Conservation (phyloP, 1,140 invertebrate species). For the Zophobas atratus region DNA sequence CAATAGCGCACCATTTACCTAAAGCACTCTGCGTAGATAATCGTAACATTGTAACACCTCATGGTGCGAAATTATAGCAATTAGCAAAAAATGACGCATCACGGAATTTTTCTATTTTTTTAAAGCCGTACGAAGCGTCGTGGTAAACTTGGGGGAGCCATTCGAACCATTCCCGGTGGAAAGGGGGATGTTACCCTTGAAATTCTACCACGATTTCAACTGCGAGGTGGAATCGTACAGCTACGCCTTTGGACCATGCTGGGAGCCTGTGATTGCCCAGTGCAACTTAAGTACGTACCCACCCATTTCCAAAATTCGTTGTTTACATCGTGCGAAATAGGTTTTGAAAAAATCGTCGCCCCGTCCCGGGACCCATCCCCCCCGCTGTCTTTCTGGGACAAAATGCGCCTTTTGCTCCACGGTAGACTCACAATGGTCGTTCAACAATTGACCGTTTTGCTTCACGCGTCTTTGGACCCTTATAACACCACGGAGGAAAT, state of each 20-base stretch:
- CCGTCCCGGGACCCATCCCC: constrained; percentile 95
- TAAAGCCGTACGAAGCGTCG: constrained; percentile 79
- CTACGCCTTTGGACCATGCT: constrained; percentile 97
- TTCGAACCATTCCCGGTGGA: constrained; percentile 83
- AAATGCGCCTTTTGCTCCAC: constrained; percentile 93
- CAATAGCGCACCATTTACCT: no score
- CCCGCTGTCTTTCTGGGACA: constrained; percentile 97
- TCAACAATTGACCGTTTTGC: constrained; percentile 86
- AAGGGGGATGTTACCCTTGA: constrained; percentile 93
- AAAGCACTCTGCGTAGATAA: no score
- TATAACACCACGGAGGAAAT: constrained; percentile 99
- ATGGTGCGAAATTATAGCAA: not conserved
- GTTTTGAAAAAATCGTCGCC: constrained; percentile 82
- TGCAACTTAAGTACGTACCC: constrained; percentile 85
- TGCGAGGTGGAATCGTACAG: constrained; percentile 91
- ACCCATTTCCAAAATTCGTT: no score
- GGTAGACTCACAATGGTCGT: constrained; percentile 92
- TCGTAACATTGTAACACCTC: no score
- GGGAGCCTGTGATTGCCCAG: constrained; percentile 98
- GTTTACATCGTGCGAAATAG: constrained; percentile 11
- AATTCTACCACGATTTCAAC: constrained; percentile 99
- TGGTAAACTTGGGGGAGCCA: constrained; percentile 81
- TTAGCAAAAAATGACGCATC: not conserved
- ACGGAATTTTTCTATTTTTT: constrained; percentile 53
- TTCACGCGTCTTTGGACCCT: constrained; percentile 97